These are phyloP conservation scores for Oplegnathus fasciatus DNA, from an alignment of 2,113 vertebrate genomes.

Conservation along the genomic window DNA sequence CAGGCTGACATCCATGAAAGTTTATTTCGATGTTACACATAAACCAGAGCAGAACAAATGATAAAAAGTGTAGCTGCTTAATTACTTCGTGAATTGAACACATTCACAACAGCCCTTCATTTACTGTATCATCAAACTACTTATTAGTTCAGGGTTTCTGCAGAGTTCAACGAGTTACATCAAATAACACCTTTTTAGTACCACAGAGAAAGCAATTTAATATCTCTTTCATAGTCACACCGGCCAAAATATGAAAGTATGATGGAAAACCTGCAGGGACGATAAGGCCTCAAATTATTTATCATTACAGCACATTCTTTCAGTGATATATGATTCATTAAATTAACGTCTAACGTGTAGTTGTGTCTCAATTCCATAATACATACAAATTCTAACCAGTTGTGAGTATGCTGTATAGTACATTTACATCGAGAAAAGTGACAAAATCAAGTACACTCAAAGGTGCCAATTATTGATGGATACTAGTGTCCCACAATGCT, in stretches of 20 bases:
- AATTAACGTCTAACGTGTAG: too few relatives aligned
- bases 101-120: neutral
- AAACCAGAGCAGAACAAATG: neutral
- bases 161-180: neutral
- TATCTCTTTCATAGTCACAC: neutral
- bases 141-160: neutral
- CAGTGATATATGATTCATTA: too few relatives aligned
- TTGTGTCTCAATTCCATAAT: neutral
- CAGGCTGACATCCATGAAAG: neutral
- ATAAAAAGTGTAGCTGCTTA: neutral
- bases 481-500: neutral
- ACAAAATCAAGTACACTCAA: neutral
- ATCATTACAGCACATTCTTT: neutral
- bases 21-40: neutral
- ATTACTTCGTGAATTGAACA: neutral
- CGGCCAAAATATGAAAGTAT: neutral
- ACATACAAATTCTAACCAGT: neutral
- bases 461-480: neutral
- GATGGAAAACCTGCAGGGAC: neutral
- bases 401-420: too few relatives aligned
- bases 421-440: neutral
- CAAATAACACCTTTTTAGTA: too few relatives aligned
- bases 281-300: neutral
- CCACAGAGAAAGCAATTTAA: neutral
- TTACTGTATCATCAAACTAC: neutral